These are phyloP conservation scores for Parnassius smintheus DNA, from an alignment of 2,888 invertebrate species.

Conservation along the genomic window DNA sequence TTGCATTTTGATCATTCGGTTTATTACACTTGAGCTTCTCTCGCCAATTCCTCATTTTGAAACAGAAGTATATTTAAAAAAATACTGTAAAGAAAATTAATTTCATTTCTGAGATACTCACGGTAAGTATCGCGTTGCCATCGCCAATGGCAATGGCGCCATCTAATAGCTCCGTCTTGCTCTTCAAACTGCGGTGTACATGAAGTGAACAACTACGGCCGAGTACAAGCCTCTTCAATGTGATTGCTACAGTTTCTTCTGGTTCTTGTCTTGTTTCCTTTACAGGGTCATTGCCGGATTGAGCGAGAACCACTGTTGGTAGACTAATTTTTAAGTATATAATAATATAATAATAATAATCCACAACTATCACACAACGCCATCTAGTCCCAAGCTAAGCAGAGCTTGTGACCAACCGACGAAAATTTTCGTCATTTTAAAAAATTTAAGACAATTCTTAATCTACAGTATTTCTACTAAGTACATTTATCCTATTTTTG, in stretches of 20 bases:
- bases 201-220: conserved; percentile 76
- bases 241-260: conserved; percentile 58
- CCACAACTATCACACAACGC: too few species aligned
- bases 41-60: too few species aligned
- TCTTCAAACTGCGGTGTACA: conserved; percentile 81
- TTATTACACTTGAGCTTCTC: too few species aligned
- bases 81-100: background rate
- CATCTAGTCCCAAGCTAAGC: too few species aligned
- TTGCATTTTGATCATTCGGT: too few species aligned
- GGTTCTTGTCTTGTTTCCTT: conserved; percentile 43
- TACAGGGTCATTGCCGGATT: conserved; percentile 75
- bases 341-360: too few species aligned
- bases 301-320: conserved; percentile 72
- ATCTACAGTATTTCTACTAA: too few species aligned
- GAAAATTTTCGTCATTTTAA: too few species aligned
- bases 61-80: background rate
- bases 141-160: conserved; percentile 86
- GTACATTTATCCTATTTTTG: too few species aligned
- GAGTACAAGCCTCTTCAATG: conserved; percentile 67
- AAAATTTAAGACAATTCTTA: too few species aligned
- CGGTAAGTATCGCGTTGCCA: conserved; percentile 88
- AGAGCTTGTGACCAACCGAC: too few species aligned
- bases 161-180: conserved; percentile 87
- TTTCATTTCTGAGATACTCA: conserved; percentile 49
- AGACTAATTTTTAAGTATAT: background rate